A percentile compares a stretch with the other conserved stretches of the same genome.
phyloP scores from a whole-genome alignment of 2,888 invertebrate species.

The Lymantria monacha region DNA sequence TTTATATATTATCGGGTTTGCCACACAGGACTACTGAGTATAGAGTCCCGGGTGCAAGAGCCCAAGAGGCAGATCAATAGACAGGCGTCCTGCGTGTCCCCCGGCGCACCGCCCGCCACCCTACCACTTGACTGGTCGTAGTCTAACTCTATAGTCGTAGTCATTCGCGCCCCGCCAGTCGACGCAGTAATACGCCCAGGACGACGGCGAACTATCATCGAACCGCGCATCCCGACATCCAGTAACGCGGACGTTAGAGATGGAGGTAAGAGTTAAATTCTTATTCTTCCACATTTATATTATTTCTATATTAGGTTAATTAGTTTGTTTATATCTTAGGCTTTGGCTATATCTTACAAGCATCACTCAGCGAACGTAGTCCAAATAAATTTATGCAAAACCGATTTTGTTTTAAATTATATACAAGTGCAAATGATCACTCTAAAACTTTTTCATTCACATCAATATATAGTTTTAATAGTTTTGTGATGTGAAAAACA shows the following conservation, averaged over 20 bases:
- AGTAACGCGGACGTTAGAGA: conserved; percentile 14
- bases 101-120: conserved; percentile 7
- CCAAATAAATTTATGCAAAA: no score
- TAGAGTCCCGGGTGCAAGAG: conserved; percentile 55
- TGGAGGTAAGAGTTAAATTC: conserved; percentile 45
- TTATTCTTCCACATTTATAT: neutral
- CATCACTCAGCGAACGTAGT: neutral
- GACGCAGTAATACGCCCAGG: conserved; percentile 15
- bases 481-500: no score
- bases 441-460: no score
- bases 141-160: conserved; percentile 5
- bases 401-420: no score
- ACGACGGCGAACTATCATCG: neutral
- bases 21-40: conserved; percentile 41
- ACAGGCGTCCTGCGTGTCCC: conserved; percentile 32
- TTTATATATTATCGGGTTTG: no score
- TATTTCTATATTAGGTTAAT: neutral
- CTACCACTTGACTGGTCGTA: conserved; percentile 8
- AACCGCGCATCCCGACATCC: conserved; percentile 6
- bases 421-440: no score
- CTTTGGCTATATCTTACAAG: neutral
- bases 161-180: conserved; percentile 34
- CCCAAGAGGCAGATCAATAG: conserved; percentile 68
- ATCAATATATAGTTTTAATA: no score
- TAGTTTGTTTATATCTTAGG: neutral